Base-by-base conservation (phyloP, 2,888 invertebrate species). In the Lasiommata megera region DNA sequence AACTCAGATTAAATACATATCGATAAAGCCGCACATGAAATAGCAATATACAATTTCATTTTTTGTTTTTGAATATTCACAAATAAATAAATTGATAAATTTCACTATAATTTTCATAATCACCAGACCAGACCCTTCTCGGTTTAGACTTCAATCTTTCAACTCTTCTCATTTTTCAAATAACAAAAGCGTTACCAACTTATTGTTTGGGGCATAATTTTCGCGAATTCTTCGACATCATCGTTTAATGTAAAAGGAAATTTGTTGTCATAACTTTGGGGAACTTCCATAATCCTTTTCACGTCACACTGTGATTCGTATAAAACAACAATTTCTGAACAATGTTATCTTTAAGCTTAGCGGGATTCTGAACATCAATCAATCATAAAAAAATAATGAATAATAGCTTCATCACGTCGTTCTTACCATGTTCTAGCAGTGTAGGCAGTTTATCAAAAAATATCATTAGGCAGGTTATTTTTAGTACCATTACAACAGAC, bases 91-190 rank as follows among this genome's bases (percentile, higher is more conserved):
- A n/a, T n/a, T n/a, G n/a, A n/a, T n/a, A n/a, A n/a, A n/a, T n/a
- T n/a, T n/a, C n/a, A n/a, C n/a, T n/a, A n/a, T n/a, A n/a, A n/a
- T n/a, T n/a, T n/a, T n/a, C n/a, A n/a, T n/a, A n/a, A n/a, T n/a
- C n/a, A n/a, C n/a, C n/a, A n/a, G n/a, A 23, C 23, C 5, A 23
- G 23, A 23, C 5, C 5, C 2, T 23, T 23, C 23, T 23, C 23
- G 5, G 23, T 23, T 23, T 23, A 36, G 23, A 16, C 14, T n/a
- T n/a, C n/a, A 31, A 31, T 9, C 41, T 31, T 29, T 29, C 29
- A 41, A 17, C 37, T 41, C 7, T n/a, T 29, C 70, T 79, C 72
- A 71, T 73, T 77, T 78, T 75, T 77, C 56, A 60, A 60, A 60
- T 50, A 43, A 31, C 44, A 50, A 54, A 38, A 50, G 28, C 41